Base-by-base conservation (phyloP, 2,888 invertebrate genomes). In the Parnassius glacialis region DNA sequence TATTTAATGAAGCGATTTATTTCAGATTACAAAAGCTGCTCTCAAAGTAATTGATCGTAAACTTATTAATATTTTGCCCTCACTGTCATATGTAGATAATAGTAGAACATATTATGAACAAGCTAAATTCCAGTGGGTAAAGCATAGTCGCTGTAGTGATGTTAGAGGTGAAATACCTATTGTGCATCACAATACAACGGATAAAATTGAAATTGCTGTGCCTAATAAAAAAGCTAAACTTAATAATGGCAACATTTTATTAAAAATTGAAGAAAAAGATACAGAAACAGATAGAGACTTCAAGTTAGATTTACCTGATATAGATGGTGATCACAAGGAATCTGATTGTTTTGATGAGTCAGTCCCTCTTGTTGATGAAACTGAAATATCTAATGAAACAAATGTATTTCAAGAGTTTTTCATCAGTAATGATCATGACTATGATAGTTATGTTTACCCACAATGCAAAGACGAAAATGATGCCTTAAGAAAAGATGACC, bases 41-140 rank as follows among this genome's bases (percentile, higher is more conserved):
- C 68, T 90, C 12, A 65, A 78, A 64, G 65, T 74, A 50, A 66
- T 90, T 52, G 72, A 89, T 65, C 68, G 74, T 16, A 66, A 73
- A 56, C 55, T 68, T 25, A 65, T 88, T 51, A 75, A 72, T 34
- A 72, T 86, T 41, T 71, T 66, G 65, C 83, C 87, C 1, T 62
- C 70, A 1, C 63, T 89, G 13, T 82, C 87, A 34, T 83, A 75
- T 52, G 67, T 87, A 63, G 71, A 74, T 47, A 67, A 74, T 56
- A 69, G 72, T 10, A 80, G 69, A 67, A 66, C 70, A 43, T 78
- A 81, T 59, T 87, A 80, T 67, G 81, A 85, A 67, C 72, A 78
- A 61, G 69, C 74, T 0, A 76, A 79, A 56, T 89, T 83, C 66
- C 80, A 84, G 67, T 85, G 85, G 84, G 73, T 74, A 0, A 78